Conservation (phyloP, 1,140 invertebrate genomes). For the Pseudomyrmex cubaensis region DNA sequence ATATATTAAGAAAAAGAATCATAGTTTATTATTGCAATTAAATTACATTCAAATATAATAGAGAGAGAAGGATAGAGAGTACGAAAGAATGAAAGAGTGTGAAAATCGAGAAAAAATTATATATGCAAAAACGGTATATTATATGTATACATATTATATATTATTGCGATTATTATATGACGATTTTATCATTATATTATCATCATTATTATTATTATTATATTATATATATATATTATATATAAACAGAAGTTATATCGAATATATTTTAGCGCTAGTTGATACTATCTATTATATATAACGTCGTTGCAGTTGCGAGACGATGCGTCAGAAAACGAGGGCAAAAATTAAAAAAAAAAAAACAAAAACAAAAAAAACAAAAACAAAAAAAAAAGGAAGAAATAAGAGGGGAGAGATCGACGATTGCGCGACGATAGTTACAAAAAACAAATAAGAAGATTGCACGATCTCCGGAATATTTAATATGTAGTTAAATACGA, state of each 20-base stretch:
- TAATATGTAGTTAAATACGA: conserved; percentile 72
- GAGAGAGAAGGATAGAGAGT: conserved; percentile 63
- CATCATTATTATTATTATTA: conserved; percentile 79
- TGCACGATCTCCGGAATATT: conserved; percentile 72
- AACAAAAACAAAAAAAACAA: conserved; percentile 14
- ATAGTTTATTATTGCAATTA: conserved; percentile 79
- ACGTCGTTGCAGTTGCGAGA: conserved; percentile 83
- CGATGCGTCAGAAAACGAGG: conserved; percentile 79
- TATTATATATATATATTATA: conserved; percentile 79
- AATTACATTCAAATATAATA: conserved; percentile 71
- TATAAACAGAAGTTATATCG: conserved; percentile 84
- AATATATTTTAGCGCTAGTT: conserved; percentile 85
- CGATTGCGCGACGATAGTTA: conserved; percentile 13
- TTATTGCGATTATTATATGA: conserved; percentile 71
- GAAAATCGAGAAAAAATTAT: conserved; percentile 51
- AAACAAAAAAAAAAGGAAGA: conserved; percentile 46
- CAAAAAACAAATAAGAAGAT: conserved; percentile 11
- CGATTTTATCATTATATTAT: conserved; percentile 72
- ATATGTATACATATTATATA: conserved; percentile 69
- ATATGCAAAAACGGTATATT: conserved; percentile 52
- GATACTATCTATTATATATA: conserved; percentile 81
- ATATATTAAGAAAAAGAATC: conserved; percentile 74
- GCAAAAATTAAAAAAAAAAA: conserved; percentile 51
- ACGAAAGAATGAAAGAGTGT: conserved; percentile 57
- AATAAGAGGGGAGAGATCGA: background rate